Percentiles rank a stretch among this genome's conserved stretches.
Conservation (phyloP, 1,140 invertebrate species). For the Eriocheir sinensis region DNA sequence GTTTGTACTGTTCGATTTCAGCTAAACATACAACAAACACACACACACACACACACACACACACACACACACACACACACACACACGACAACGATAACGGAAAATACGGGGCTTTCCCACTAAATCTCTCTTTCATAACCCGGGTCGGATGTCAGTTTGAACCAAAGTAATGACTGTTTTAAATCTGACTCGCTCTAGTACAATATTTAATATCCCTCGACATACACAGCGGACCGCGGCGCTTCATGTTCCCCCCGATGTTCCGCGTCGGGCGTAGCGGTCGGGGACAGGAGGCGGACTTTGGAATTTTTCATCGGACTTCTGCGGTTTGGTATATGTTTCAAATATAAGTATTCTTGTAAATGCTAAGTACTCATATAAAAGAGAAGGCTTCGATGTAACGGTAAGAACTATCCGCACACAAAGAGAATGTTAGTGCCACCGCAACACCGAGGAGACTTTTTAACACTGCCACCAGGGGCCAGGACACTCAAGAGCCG, state of each 20-base stretch:
- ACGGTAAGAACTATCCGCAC: no score
- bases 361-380: no score
- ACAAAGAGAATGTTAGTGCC: no score
- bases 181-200: neutral
- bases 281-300: neutral
- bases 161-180: conserved; percentile 16
- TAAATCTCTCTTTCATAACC: neutral
- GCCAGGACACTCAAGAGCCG: no score
- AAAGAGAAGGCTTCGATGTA: no score
- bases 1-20: neutral
- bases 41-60: neutral
- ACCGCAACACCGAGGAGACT: no score
- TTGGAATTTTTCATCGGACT: neutral
- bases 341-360: no score
- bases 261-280: neutral
- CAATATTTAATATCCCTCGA: neutral
- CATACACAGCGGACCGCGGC: neutral
- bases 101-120: no score
- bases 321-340: no score
- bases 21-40: no score
- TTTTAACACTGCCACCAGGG: no score
- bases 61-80: neutral
- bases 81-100: neutral
- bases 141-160: neutral
- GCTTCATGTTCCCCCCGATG: no score